Evolutionary conservation across 1,140 invertebrate genomes (phyloP), one percentile per base, ranked within the genome.

Genomic region (Drosophila setifemur): DNA sequence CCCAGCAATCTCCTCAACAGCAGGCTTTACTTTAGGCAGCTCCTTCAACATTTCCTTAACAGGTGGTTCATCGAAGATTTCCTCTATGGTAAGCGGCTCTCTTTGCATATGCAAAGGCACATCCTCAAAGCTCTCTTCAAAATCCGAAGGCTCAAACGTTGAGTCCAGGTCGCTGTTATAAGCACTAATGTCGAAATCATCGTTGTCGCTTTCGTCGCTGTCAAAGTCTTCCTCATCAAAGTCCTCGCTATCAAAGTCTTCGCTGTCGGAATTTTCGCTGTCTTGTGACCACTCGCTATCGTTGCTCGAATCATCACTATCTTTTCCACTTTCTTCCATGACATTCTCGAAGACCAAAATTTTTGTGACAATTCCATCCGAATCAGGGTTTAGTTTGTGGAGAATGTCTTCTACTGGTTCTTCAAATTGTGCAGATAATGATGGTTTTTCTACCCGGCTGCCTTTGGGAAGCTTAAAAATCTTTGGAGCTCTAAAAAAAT

Each of bases 41-140:
- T 45, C 14, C 1, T 29, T 11, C 0, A n/a, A 9, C 7, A 39
- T 31, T 60, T 11, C 1, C n/a, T 16, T 8, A 1, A 4, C 26
- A 43, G 14, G 8, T 0, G 1, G 9, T 1, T 44, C 53, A 43
- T 61, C 57, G 7, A 61, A 58, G 7, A 61, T 61, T 21, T 61
- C 57, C 16, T 61, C 57, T 35, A 61, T 61, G 8, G 14, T 58
- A 2, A 61, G 21, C 4, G 57, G 57, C 9, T 61, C 57, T 2
- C 23, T 58, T 31, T 44, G 14, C 5, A 35, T 21, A 5, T 42
- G 26, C 6, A 25, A 8, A 11, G 57, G 57, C 14, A 2, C 7
- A 1, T 42, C 25, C 3, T 60, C 57, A 16, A 58, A 40, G 19
- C 28, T 39, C 8, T 35, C 50, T 0, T 60, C 55, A 7, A 57